phyloP scores from a whole-genome alignment of 2,888 invertebrate genomes.

The Synanthedon vespiformis region DNA sequence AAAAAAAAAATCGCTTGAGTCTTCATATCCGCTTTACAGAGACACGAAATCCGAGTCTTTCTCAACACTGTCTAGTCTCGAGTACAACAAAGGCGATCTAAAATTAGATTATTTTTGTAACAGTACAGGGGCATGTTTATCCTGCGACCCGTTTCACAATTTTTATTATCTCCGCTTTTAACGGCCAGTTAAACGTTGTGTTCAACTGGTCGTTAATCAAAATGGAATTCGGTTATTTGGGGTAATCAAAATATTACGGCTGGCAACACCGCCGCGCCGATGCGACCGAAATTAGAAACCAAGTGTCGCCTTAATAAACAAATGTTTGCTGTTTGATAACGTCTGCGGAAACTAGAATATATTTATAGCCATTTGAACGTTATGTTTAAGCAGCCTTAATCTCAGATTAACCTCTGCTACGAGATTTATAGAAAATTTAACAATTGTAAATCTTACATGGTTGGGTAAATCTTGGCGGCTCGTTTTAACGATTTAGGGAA shows the following conservation, averaged over 20 bases:
- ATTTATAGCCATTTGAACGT: neutral
- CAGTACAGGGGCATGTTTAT: slow-evolving; percentile 15
- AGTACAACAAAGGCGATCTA: neutral
- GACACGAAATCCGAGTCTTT: neutral
- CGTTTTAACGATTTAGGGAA: no score
- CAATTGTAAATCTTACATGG: no score
- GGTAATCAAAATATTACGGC: slow-evolving; percentile 25
- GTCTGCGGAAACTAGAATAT: neutral
- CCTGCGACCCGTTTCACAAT: slow-evolving; percentile 32
- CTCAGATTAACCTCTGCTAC: neutral
- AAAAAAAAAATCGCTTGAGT: no score
- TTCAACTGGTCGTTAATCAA: slow-evolving; percentile 30
- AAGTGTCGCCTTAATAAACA: neutral
- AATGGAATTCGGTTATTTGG: slow-evolving; percentile 20
- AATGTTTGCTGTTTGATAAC: neutral
- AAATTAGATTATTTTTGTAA: neutral
- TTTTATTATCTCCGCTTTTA: slow-evolving; percentile 39
- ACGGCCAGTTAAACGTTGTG: slow-evolving; percentile 30
- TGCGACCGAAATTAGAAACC: no score
- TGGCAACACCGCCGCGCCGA: neutral
- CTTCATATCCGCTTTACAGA: no score
- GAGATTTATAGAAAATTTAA: neutral
- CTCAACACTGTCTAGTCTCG: neutral
- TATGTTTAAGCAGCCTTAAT: neutral
- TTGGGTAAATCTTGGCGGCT: no score